Evolutionary conservation across 2,113 vertebrate species (phyloP), one percentile per base, ranked within the genome.

Genomic region (Phycodurus eques): DNA sequence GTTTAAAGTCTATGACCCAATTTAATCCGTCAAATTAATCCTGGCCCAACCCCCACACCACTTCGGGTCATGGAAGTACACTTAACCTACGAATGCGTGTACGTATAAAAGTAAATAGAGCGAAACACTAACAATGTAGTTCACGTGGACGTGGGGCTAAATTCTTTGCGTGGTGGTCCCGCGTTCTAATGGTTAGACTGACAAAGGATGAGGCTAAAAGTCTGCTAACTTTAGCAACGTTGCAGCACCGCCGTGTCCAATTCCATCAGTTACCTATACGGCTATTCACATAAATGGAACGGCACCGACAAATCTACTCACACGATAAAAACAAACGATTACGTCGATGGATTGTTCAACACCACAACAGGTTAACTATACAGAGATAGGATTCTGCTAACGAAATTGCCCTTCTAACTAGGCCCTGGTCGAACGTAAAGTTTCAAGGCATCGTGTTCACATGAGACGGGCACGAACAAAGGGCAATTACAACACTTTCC

Each of bases 1-100:
- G 70, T 74, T 72, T 86, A 81, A 89, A 90, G 85, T 87, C 80
- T 85, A 61, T 88, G 84, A 88, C 82, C 83, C 82, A 78, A 84
- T 78, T 91, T 90, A 92, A 69, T 74, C 60, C 78, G 68, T 82
- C 61, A 68, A 74, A 75, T 77, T 91, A 91, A 90, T 91, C 88
- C 90, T 56, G 54, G 60, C 82, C 80, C 85, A 79, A 78, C 89
- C 83, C 79, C 88, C 81, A 85, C 86, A 15, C 70, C 68, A 75
- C 73, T 39, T 68, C 80, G 68, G 57, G 20, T 31, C 6, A 8
- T 47, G 4, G 13, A 31, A 47, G 5, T 27, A 5, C 14, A 65
- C 13, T 14, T 14, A 31, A 66, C 14, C n/a, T 31, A 31, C 6
- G 43, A 31, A 31, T 44, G 12, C 10, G 44, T 4, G 14, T 2